Evolutionary conservation across 2,888 invertebrate species (phyloP), one percentile per base, ranked within the genome.

Genomic region (Subacronicta megacephala): DNA sequence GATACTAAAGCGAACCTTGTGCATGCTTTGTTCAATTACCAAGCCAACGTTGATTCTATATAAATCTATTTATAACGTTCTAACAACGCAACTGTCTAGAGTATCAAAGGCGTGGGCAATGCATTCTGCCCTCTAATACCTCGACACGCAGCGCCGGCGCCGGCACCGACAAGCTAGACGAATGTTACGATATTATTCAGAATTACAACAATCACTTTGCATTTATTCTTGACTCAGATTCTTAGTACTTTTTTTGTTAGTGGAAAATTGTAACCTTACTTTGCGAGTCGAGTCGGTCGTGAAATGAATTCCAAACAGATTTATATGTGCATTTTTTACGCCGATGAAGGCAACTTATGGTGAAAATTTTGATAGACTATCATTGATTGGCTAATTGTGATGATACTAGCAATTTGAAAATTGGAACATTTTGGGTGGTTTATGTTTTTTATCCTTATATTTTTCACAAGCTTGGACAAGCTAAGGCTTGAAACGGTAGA

Each of bases 101-200:
- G 7, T 55, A 29, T 26, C 47, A 13, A 15, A 33, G 16, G 16
- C 17, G 1, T 13, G 16, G 9, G 10, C n/a, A 35, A 9, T 16
- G 9, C 31, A 36, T 13, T 18, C 6, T 12, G 17, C 45, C 29
- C 54, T 18, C 31, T 6, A 44, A 41, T 37, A 33, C 36, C 38
- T 7, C 9, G 35, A 17, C 41, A 17, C 23, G 2, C 18, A 16
- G 5, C 29, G n/a, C 18, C 13, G n/a, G 17, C 37, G 7, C 40
- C 6, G 41, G 6, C 29, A 13, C n/a, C n/a, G n/a, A n/a, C 15
- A 35, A 66, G 51, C 67, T 37, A 66, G 68, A 68, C 58, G 31
- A 53, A 66, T 53, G 63, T 36, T 35, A 0, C n/a, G 41, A 50
- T 46, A 66, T 68, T 50, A 68, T 53, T 66, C 52, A 46, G 58